Conservation (phyloP, 2,113 vertebrate species). For the Jacana jacana region DNA sequence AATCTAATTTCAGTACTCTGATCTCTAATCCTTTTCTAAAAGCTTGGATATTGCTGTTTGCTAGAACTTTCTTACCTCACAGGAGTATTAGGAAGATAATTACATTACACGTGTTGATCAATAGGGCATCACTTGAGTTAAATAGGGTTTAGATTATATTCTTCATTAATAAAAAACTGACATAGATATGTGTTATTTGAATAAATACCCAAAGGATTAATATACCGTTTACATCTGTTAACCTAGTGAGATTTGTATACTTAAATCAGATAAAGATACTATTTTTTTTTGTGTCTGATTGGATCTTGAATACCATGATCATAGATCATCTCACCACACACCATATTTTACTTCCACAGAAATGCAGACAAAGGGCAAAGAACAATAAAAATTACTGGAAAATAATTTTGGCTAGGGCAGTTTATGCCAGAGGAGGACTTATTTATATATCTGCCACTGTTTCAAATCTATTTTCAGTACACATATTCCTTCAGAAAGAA, state of each 20-base stretch:
- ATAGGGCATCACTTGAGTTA: not conserved
- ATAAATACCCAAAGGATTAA: not conserved
- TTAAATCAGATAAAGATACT: not conserved
- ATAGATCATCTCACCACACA: not conserved
- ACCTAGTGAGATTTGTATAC: not conserved
- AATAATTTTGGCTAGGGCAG: not conserved
- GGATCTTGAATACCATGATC: not conserved
- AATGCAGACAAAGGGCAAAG: not conserved
- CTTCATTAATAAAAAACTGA: not conserved
- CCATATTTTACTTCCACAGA: not conserved
- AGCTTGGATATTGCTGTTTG: not conserved
- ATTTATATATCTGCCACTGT: not conserved
- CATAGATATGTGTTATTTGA: not conserved
- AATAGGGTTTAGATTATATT: not conserved
- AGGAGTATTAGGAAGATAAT: not conserved
- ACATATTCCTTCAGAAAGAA: not conserved
- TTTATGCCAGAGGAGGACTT: not conserved
- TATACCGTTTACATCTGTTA: not conserved
- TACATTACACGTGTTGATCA: not conserved
- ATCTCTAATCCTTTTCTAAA: not conserved
- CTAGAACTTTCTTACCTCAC: not conserved
- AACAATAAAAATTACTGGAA: not conserved
- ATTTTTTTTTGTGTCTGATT: not conserved
- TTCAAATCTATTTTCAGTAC: not conserved
- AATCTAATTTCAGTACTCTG: not conserved